These are phyloP conservation scores for Rhynchopsitta pachyrhyncha DNA, from an alignment of 2,113 vertebrate species.

Conservation along the genomic window DNA sequence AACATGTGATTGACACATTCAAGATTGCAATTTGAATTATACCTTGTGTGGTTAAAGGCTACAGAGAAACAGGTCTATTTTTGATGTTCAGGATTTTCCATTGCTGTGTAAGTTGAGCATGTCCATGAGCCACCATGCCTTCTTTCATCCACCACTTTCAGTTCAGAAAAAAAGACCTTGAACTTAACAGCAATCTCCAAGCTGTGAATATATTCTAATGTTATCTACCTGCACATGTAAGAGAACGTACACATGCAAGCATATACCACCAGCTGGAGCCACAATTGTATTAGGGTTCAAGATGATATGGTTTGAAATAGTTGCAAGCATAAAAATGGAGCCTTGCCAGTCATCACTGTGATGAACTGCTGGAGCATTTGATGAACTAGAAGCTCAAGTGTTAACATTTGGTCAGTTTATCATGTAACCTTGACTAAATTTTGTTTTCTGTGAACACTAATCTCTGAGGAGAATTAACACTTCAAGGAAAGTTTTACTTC, in stretches of 20 bases:
- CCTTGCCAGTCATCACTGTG: neutral
- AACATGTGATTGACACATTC: neutral
- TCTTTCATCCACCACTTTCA: neutral
- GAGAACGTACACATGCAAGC: neutral
- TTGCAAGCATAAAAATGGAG: neutral
- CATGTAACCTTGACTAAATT: neutral
- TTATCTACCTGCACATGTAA: rapidly evolving
- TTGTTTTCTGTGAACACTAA: neutral
- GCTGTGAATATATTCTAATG: neutral
- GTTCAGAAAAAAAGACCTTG: neutral
- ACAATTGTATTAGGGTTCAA: neutral
- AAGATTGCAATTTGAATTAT: neutral
- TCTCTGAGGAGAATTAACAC: neutral
- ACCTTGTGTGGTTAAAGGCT: neutral
- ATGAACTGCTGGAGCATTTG: neutral
- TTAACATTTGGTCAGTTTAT: neutral
- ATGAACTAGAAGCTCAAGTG: neutral
- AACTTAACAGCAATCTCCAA: neutral
- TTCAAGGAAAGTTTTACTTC: neutral
- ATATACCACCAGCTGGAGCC: rapidly evolving
- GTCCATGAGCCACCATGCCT: neutral
- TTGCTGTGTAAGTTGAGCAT: neutral
- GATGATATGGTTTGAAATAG: neutral
- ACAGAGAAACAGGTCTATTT: neutral
- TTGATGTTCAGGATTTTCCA: neutral